These are phyloP conservation scores for Agriopis aurantiaria DNA, from an alignment of 2,888 invertebrate genomes.

Conservation along the genomic window DNA sequence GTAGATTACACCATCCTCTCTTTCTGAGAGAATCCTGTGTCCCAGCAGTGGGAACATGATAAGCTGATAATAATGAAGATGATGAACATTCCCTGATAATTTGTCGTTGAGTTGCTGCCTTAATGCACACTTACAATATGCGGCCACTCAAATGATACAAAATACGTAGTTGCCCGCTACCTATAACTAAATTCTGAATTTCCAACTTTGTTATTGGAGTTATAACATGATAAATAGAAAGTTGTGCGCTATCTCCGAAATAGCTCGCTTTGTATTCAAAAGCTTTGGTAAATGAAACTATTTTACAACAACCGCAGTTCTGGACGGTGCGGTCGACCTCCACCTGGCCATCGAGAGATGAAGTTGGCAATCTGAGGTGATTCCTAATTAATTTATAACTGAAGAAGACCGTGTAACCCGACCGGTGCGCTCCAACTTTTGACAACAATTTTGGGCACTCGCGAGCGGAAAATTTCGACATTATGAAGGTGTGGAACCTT, in stretches of 20 bases:
- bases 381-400: slow-evolving; percentile 69
- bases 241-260: slow-evolving; percentile 37
- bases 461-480: slow-evolving; percentile 36
- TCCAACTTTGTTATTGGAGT: slow-evolving; percentile 25
- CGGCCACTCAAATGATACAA: background rate
- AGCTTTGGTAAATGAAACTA: slow-evolving; percentile 65
- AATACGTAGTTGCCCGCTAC: background rate
- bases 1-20: no score
- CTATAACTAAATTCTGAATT: slow-evolving; percentile 5
- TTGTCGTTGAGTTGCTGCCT: no score
- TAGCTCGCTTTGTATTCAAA: slow-evolving; percentile 54
- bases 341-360: slow-evolving; percentile 42
- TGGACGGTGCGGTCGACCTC: slow-evolving; percentile 19
- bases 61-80: no score
- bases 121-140: background rate
- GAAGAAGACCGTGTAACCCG: slow-evolving; percentile 43
- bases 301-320: slow-evolving; percentile 63
- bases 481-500: slow-evolving; percentile 28
- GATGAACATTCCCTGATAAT: no score
- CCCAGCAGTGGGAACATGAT: no score
- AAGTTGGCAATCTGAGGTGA: slow-evolving; percentile 51
- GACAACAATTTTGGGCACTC: slow-evolving; percentile 45
- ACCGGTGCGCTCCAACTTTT: slow-evolving; percentile 25
- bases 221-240: slow-evolving; percentile 31
- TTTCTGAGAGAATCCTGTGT: no score